These are phyloP conservation scores for Monoplex corrugatus DNA, from an alignment of 2,888 invertebrate species.

Conservation along the genomic window DNA sequence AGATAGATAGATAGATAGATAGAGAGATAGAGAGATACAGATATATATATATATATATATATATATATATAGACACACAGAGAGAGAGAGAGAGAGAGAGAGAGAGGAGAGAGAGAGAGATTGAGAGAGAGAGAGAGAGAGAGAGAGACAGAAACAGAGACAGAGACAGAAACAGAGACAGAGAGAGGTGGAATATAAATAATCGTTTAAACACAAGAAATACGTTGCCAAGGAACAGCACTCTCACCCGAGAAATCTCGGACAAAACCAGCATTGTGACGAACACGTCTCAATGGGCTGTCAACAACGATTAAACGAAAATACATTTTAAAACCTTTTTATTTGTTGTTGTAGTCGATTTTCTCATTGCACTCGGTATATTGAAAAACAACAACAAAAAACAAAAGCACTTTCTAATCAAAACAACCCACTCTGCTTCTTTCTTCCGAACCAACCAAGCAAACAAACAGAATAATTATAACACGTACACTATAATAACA, in stretches of 20 bases:
- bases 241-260: too few species aligned
- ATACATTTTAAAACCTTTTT: too few species aligned
- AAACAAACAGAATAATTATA: not conserved
- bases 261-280: too few species aligned
- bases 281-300: too few species aligned
- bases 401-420: not conserved
- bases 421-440: not conserved
- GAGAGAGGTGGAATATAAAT: not conserved
- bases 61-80: not conserved
- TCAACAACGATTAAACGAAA: too few species aligned
- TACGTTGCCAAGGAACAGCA: too few species aligned
- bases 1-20: not conserved
- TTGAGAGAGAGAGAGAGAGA: not conserved
- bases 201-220: not conserved
- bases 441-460: not conserved
- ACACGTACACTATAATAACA: not conserved
- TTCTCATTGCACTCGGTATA: not conserved
- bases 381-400: not conserved
- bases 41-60: not conserved
- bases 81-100: not conserved
- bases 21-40: not conserved
- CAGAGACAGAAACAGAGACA: not conserved
- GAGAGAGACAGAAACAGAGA: not conserved
- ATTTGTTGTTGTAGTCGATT: too few species aligned
- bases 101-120: not conserved